Percentiles rank a stretch among this genome's conserved stretches.
Evolutionary conservation across 2,797 vertebrate genomes (phyloP).

Genomic region (Moxostoma hubbsi): DNA sequence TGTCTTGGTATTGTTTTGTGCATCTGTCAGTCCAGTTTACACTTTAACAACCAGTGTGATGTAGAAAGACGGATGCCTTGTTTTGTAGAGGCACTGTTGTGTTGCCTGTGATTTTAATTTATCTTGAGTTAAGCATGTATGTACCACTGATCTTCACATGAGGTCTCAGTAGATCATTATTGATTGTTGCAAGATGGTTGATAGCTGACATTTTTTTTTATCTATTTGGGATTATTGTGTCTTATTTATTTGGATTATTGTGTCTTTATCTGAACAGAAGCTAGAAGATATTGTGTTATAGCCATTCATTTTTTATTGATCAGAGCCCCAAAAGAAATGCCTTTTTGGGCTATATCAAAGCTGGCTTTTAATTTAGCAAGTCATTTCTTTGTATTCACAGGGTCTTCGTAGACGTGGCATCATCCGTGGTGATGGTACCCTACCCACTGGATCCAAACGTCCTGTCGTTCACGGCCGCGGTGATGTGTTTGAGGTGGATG

Average conservation of each 20-base stretch:
- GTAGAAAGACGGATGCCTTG: slow-evolving; percentile 2
- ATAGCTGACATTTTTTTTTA: slow-evolving; percentile 1
- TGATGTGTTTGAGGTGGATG: slow-evolving; percentile 78
- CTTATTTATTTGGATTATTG: too few species aligned
- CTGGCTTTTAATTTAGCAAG: not conserved
- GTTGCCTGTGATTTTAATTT: not conserved
- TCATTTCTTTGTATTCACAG: slow-evolving; percentile 35
- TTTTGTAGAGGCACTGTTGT: slow-evolving; percentile 8
- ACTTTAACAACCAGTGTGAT: not conserved
- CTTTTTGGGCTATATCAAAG: not conserved
- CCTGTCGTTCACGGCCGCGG: slow-evolving; percentile 67
- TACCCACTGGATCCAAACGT: slow-evolving; percentile 66
- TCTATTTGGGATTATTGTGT: not conserved
- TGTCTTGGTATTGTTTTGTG: not conserved
- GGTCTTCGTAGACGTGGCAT: slow-evolving; percentile 53
- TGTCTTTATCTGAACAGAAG: too few species aligned
- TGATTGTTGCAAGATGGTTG: slow-evolving; percentile 18
- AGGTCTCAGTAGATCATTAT: not conserved
- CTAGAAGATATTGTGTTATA: too few species aligned
- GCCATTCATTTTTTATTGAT: not conserved
- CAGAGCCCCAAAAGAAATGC: not conserved
- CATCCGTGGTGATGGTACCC: slow-evolving; percentile 74
- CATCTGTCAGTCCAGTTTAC: not conserved
- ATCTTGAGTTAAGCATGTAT: not conserved
- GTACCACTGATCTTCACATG: slow-evolving; percentile 22